Percentiles rank a stretch among this genome's conserved stretches.
Evolutionary conservation across 2,888 invertebrate species (phyloP).

Genomic region (Geotrupes spiniger): DNA sequence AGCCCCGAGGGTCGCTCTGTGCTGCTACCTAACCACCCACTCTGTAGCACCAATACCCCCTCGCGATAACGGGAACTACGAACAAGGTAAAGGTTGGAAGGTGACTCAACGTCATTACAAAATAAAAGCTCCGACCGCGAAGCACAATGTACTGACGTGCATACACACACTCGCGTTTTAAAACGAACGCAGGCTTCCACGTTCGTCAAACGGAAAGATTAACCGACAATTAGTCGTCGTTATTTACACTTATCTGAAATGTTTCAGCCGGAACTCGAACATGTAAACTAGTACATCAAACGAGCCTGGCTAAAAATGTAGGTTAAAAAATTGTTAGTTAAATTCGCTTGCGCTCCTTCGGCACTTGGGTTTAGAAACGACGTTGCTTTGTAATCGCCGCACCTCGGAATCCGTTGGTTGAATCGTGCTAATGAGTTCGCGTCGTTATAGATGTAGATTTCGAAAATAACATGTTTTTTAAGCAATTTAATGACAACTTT

Average conservation of each 20-base stretch:
- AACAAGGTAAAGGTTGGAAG: conserved; percentile 26
- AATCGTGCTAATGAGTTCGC: conserved; percentile 9
- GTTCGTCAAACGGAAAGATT: too few relatives aligned
- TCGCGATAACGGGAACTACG: conserved; percentile 24
- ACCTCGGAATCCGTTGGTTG: neutral
- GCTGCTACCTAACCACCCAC: conserved; percentile 28
- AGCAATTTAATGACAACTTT: too few relatives aligned
- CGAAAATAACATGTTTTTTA: neutral
- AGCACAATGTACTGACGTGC: too few relatives aligned
- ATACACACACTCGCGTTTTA: too few relatives aligned
- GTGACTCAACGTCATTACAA: conserved; percentile 24
- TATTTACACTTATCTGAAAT: too few relatives aligned
- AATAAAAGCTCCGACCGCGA: too few relatives aligned
- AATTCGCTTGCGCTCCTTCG: too few relatives aligned
- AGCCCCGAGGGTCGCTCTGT: conserved; percentile 40
- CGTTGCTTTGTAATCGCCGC: conserved; percentile 2
- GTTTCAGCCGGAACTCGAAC: too few relatives aligned
- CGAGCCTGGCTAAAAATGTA: too few relatives aligned
- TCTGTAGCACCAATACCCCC: conserved; percentile 27
- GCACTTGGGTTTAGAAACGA: neutral
- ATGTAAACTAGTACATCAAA: too few relatives aligned
- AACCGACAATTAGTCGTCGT: too few relatives aligned
- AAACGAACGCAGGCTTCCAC: too few relatives aligned
- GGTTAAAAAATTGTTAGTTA: neutral
- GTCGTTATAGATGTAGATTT: conserved; percentile 9